These are phyloP conservation scores for Sylvicola fuscatus DNA, from an alignment of 2,888 invertebrate genomes.

Conservation along the genomic window DNA sequence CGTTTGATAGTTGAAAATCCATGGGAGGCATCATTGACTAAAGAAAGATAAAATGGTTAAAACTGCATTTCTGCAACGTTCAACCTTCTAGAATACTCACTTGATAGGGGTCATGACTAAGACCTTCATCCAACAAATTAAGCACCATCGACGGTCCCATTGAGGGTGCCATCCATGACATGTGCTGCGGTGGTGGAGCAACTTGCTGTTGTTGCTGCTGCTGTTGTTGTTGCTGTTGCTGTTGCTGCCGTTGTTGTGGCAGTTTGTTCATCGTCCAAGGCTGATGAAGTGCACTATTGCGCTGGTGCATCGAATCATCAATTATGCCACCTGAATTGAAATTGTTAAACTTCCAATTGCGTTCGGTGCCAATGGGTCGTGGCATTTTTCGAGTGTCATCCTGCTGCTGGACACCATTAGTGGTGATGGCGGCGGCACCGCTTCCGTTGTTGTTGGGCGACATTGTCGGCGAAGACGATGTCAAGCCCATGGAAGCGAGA, in stretches of 20 bases:
- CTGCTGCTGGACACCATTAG: conserved; percentile 1
- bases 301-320: not conserved
- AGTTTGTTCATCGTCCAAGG: not conserved
- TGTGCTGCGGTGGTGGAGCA: conserved; percentile 8
- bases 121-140: conserved; percentile 13
- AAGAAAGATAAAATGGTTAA: conserved; percentile 12
- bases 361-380: conserved; percentile 65
- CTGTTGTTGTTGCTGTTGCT: conserved; percentile 8
- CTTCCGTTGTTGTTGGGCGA: conserved; percentile 20
- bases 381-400: conserved; percentile 29
- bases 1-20: conserved; percentile 15
- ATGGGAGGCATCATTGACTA: conserved; percentile 17
- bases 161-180: conserved; percentile 5
- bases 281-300: not conserved
- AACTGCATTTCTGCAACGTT: too few relatives aligned
- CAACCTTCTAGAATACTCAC: conserved; percentile 10
- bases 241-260: conserved; percentile 2
- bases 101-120: conserved; percentile 21
- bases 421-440: not conserved
- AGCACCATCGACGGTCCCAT: too few relatives aligned
- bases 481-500: conserved; percentile 13
- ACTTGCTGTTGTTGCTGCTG: conserved; percentile 5
- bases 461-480: conserved; percentile 22
- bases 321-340: conserved; percentile 1
- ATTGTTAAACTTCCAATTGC: conserved; percentile 20